Base-by-base conservation (phyloP, 2,797 vertebrate genomes). In the Ctenochaetus hawaiiensis region DNA sequence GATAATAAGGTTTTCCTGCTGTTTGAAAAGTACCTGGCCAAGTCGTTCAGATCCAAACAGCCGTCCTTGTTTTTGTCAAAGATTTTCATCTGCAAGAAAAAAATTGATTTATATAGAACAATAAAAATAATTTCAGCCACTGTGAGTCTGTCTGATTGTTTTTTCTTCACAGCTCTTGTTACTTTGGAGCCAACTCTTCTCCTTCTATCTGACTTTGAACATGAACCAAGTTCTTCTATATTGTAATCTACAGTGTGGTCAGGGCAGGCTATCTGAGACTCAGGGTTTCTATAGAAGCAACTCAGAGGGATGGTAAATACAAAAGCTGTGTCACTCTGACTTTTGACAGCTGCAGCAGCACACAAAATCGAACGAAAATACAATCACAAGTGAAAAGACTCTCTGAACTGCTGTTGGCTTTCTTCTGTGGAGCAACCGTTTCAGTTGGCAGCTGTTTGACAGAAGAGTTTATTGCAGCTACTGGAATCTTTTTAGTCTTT, bases 31-130 rank as follows among this genome's bases (percentile, higher is more conserved):
- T 89, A 98, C 98, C 98, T 97, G 65, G 98, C 97, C 87, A 99
- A 93, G 84, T 99, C 98, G 52, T 96, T 98, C 77, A 99, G 93
- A 89, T 99, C 98, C 96, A 99, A 90, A n/a, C 95, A 94, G 0
- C 98, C 97, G 57, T 99, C 98, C 88, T 97, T 97, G 90, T 97
- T 99, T 94, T 94, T 99, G 95, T 99, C 97, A 93, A 99, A 99
- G 60, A 99, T 95, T 86, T 97, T 97, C 98, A 99, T 99, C 98
- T 99, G 93, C 74, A 94, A 94, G 41, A 82, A 49, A 80, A 70
- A 78, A 70, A 5, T 54, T 0, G 2, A 65, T 1, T 2, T 20
- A 64, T 2, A 56, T 13, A 61, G 18, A 66, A 44, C 6, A 1
- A 61, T n/a, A 3, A 1, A 57, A 71, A 51, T 18, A 44, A 18